A percentile compares a stretch with the other conserved stretches of the same genome.
Conservation (phyloP, 2,113 vertebrate species). For the Solea solea region DNA sequence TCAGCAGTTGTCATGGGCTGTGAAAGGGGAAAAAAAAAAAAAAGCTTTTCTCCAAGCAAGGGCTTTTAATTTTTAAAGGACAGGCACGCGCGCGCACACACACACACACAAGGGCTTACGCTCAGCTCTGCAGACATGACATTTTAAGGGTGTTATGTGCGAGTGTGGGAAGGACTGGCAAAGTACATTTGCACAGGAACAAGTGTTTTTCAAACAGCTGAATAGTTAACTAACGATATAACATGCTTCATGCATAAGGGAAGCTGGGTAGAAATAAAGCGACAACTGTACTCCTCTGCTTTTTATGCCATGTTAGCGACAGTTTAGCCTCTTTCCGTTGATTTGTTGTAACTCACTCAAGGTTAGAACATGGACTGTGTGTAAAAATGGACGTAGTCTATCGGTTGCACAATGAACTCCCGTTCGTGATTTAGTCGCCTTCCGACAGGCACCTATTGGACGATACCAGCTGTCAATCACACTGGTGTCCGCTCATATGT, state of each 20-base stretch:
- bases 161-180: conserved; percentile 24
- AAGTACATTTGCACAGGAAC: conserved; percentile 70
- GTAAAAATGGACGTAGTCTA: no score
- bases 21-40: conserved; percentile 39
- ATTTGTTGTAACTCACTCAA: conserved; percentile 2
- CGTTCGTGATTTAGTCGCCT: no score
- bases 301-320: conserved; percentile 24
- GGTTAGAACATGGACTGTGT: no score
- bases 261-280: conserved; percentile 30
- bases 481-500: no score
- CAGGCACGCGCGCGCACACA: conserved; percentile 51
- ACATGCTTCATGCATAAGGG: conserved; percentile 52
- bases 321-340: conserved; percentile 29
- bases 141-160: conserved; percentile 53
- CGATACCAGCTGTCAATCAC: no score
- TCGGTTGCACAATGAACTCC: no score
- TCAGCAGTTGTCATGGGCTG: conserved; percentile 66
- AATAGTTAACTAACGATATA: conserved; percentile 38
- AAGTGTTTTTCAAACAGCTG: conserved; percentile 64
- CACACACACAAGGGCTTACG: conserved; percentile 77
- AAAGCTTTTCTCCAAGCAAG: conserved; percentile 67
- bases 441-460: no score
- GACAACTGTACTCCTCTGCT: conserved; percentile 21
- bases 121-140: conserved; percentile 55
- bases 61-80: conserved; percentile 80